Percentiles rank a stretch among this genome's conserved stretches.
Evolutionary conservation across 2,113 vertebrate genomes (phyloP).

Genomic region (Argyrosomus japonicus): DNA sequence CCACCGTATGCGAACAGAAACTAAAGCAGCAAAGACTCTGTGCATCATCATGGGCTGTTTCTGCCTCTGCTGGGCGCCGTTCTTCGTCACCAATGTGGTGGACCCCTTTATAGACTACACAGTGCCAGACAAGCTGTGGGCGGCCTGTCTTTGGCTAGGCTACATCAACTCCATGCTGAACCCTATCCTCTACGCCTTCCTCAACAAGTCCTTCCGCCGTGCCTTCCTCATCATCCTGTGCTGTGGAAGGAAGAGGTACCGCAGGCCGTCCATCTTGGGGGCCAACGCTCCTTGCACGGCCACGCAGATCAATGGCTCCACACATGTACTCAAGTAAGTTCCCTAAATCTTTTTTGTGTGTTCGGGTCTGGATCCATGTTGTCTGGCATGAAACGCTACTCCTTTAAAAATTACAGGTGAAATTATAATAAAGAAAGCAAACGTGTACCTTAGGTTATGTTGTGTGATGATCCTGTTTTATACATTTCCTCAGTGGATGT

Average conservation of each 20-base stretch:
- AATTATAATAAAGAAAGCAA: background rate
- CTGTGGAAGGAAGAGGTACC: conserved; percentile 93
- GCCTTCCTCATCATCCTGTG: conserved; percentile 99
- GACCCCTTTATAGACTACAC: conserved; percentile 97
- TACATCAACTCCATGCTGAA: conserved; percentile 99
- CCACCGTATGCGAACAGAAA: conserved; percentile 96
- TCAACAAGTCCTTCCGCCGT: conserved; percentile 99
- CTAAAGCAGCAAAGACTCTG: conserved; percentile 97
- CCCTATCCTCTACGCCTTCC: conserved; percentile 98
- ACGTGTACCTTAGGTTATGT: background rate
- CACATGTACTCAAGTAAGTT: conserved; percentile 95
- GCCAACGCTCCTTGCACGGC: conserved; percentile 89
- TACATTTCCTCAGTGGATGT: no score
- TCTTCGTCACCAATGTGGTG: conserved; percentile 97
- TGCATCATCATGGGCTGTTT: conserved; percentile 99
- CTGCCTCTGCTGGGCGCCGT: conserved; percentile 99
- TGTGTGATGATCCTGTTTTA: background rate
- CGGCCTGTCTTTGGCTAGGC: conserved; percentile 96
- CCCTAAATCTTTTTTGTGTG: background rate
- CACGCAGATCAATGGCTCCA: conserved; percentile 96
- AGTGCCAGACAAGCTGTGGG: conserved; percentile 93
- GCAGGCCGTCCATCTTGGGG: conserved; percentile 91
- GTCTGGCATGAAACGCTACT: background rate
- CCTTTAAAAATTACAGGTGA: background rate
- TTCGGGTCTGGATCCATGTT: background rate